Conservation (phyloP, 2,888 invertebrate species). For the Crossocerus cetratus region DNA sequence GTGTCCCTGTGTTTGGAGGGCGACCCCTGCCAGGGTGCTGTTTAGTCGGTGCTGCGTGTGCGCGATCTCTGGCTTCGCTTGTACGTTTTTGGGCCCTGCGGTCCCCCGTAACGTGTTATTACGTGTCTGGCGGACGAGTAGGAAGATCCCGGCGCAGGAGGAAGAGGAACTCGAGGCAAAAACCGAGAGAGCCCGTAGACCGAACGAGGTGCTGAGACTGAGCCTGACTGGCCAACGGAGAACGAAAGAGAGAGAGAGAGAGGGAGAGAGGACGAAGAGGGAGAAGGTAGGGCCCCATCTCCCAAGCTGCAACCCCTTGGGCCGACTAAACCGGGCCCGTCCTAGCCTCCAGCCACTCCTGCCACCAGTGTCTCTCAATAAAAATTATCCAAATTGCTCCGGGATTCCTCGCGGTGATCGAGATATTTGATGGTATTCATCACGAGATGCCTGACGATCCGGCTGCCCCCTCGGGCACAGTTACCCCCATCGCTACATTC, state of each 20-base stretch:
- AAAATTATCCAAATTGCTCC: conserved; percentile 54
- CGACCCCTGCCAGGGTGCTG: conserved; percentile 61
- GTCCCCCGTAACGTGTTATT: conserved; percentile 72
- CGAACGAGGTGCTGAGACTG: conserved; percentile 13
- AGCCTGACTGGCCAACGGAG: conserved; percentile 24
- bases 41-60: conserved; percentile 64
- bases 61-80: conserved; percentile 60
- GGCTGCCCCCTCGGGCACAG: not conserved
- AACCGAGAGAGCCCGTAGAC: conserved; percentile 13
- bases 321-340: conserved; percentile 49
- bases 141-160: conserved; percentile 41
- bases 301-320: conserved; percentile 45
- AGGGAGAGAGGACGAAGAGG: conserved; percentile 20
- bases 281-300: conserved; percentile 29
- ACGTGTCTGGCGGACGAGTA: conserved; percentile 71
- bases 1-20: conserved; percentile 71
- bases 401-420: conserved; percentile 34
- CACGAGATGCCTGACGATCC: conserved; percentile 2
- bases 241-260: conserved; percentile 43
- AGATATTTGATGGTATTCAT: conserved; percentile 4
- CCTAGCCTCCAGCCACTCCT: conserved; percentile 44
- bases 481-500: not conserved
- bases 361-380: conserved; percentile 59
- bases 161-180: conserved; percentile 43
- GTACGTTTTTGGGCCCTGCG: conserved; percentile 69